phyloP scores from a whole-genome alignment of 1,140 invertebrate genomes.

The Macrocentrus cingulum region DNA sequence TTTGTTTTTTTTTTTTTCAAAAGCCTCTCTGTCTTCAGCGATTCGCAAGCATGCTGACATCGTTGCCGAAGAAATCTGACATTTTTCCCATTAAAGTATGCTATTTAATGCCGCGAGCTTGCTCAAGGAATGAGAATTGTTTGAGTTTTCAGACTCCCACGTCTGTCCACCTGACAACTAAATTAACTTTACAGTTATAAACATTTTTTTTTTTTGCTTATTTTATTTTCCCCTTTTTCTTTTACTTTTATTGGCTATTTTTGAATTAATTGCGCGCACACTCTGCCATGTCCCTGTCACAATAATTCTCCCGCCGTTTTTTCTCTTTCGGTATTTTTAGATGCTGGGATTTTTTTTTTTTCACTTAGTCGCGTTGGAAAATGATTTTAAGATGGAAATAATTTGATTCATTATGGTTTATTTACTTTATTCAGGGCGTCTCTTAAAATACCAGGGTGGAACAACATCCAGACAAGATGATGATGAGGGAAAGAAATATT shows the following conservation, averaged over 20 bases:
- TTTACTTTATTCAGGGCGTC: too few species aligned
- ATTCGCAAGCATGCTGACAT: conserved; percentile 7
- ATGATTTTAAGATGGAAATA: too few species aligned
- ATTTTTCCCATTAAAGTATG: conserved; percentile 36
- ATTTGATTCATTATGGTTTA: too few species aligned
- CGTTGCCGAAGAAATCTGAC: conserved; percentile 33
- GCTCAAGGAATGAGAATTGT: conserved; percentile 15
- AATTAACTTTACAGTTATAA: conserved; percentile 45
- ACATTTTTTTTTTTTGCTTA: conserved; percentile 42
- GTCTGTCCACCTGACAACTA: conserved; percentile 38
- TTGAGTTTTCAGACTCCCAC: conserved; percentile 24
- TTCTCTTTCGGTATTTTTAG: not conserved
- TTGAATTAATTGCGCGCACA: conserved; percentile 42
- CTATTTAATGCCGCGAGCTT: conserved; percentile 31
- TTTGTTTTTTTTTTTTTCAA: not conserved
- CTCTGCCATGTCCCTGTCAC: conserved; percentile 6
- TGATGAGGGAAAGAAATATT: too few species aligned
- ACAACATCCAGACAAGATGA: too few species aligned
- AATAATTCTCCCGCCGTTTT: not conserved
- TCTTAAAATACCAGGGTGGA: too few species aligned
- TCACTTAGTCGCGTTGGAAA: too few species aligned
- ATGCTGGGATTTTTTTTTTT: too few species aligned
- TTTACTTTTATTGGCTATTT: conserved; percentile 34
- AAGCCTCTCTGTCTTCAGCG: conserved; percentile 14
- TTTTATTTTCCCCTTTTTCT: conserved; percentile 29